phyloP scores from a whole-genome alignment of 2,888 invertebrate genomes.

The Phalera bucephala region DNA sequence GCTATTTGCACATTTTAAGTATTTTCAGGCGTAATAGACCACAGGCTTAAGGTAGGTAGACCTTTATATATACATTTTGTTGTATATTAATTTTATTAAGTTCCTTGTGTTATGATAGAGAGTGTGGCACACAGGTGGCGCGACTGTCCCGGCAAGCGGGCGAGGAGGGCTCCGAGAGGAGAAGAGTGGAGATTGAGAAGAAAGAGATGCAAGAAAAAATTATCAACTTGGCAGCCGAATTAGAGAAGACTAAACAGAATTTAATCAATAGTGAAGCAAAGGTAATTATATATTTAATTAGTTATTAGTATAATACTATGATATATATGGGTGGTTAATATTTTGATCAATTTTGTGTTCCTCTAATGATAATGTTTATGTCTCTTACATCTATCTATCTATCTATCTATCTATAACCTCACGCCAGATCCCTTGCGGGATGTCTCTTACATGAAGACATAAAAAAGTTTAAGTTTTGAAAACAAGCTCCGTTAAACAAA shows the following conservation, averaged over 20 bases:
- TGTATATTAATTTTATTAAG: too few relatives aligned
- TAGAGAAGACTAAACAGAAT: slow-evolving; percentile 86
- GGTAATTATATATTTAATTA: too few relatives aligned
- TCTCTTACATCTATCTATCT: too few relatives aligned
- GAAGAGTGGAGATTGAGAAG: slow-evolving; percentile 87
- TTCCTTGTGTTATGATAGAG: slow-evolving; percentile 12
- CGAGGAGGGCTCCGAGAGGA: slow-evolving; percentile 91
- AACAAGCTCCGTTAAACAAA: too few relatives aligned
- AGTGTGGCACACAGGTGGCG: slow-evolving; percentile 82
- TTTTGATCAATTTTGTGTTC: too few relatives aligned
- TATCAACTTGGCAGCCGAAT: slow-evolving; percentile 84
- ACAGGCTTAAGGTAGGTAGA: slow-evolving; percentile 14
- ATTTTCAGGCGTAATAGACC: neutral
- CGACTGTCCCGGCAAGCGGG: slow-evolving; percentile 92
- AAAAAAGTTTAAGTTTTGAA: too few relatives aligned
- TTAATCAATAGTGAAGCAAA: slow-evolving; percentile 87
- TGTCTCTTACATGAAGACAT: too few relatives aligned
- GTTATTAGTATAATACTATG: too few relatives aligned
- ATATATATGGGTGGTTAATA: too few relatives aligned
- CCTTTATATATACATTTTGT: neutral
- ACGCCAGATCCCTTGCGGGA: too few relatives aligned
- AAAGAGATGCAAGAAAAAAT: slow-evolving; percentile 86
- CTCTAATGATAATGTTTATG: too few relatives aligned
- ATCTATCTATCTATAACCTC: too few relatives aligned
- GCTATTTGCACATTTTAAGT: neutral